phyloP scores from a whole-genome alignment of 2,113 vertebrate species.

The Pygoscelis adeliae region DNA sequence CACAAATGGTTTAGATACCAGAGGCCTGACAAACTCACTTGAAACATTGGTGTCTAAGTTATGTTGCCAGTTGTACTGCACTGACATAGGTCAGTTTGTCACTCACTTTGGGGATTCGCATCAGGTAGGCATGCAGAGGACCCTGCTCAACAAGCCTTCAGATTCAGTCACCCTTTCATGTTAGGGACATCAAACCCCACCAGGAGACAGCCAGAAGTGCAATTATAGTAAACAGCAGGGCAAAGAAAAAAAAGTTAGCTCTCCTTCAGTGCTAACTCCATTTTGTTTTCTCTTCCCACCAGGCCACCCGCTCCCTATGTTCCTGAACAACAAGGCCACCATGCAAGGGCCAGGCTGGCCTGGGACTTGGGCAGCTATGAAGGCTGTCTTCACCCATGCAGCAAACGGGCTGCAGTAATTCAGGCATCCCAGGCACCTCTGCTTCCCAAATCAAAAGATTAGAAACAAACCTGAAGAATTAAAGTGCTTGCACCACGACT shows the following conservation, averaged over 20 bases:
- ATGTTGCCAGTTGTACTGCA: accelerated
- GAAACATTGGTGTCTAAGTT: not conserved
- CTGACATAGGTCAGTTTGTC: accelerated
- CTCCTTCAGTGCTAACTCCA: not conserved
- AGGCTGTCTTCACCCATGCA: not conserved
- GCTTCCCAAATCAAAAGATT: not conserved
- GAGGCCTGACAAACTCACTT: not conserved
- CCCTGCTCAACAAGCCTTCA: not conserved
- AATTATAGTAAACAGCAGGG: not conserved
- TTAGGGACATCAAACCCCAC: not conserved
- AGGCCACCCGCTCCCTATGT: constrained; percentile 43
- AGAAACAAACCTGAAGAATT: not conserved
- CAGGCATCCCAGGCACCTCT: not conserved
- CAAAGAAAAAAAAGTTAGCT: not conserved
- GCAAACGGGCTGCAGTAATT: not conserved
- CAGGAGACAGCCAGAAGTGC: not conserved
- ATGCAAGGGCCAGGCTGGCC: not conserved
- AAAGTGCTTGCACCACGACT: not conserved
- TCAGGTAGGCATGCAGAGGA: not conserved
- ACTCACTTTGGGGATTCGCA: not conserved
- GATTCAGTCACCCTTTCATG: not conserved
- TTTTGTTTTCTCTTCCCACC: not conserved
- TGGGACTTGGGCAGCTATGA: constrained; percentile 22
- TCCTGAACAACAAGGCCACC: not conserved
- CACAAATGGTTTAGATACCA: not conserved